Evolutionary conservation across 2,888 invertebrate species (phyloP), one percentile per base, ranked within the genome.

Genomic region (Philaethria dido): DNA sequence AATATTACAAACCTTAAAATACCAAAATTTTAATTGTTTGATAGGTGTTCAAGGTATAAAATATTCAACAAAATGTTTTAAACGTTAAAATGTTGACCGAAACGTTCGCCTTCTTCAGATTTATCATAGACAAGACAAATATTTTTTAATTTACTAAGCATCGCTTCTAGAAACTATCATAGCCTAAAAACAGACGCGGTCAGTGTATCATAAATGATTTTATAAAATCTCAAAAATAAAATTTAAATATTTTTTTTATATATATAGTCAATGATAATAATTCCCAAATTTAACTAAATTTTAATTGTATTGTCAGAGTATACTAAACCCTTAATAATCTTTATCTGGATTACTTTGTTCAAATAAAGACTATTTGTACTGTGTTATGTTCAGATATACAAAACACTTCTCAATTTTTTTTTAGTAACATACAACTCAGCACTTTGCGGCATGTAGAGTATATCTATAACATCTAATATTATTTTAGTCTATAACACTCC

Each of bases 31-130:
- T 68, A 72, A 69, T 73, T 63, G 74, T 70, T 63, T 59, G 44
- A 45, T 66, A 68, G 60, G 72, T 62, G 78, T 78, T 78, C 80
- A 80, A 73, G 68, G 73, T 74, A 73, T 72, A 69, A 69, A 74
- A 63, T 63, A 42, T 69, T 76, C 64, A 69, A 67, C 71, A 74
- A 72, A 70, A 61, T 62, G 62, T 66, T 64, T 66, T 65, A 72
- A 69, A 69, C 64, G 69, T 62, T 59, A 69, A 70, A 70, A 70
- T 74, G 70, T 82, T 80, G 72, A 77, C 77, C 76, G 77, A 84
- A 86, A 85, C 80, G 81, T 81, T 84, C 75, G 75, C 79, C 80
- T 81, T 80, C 78, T 80, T 79, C 75, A 73, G 78, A 78, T 77
- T 75, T 74, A 67, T 75, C 85, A 87, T 83, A 86, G 85, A 84